Percentiles rank a stretch among this genome's conserved stretches.
These are phyloP conservation scores for Porites lobata DNA, from an alignment of 92 coral and sea anemone species.

Conservation along the genomic window DNA sequence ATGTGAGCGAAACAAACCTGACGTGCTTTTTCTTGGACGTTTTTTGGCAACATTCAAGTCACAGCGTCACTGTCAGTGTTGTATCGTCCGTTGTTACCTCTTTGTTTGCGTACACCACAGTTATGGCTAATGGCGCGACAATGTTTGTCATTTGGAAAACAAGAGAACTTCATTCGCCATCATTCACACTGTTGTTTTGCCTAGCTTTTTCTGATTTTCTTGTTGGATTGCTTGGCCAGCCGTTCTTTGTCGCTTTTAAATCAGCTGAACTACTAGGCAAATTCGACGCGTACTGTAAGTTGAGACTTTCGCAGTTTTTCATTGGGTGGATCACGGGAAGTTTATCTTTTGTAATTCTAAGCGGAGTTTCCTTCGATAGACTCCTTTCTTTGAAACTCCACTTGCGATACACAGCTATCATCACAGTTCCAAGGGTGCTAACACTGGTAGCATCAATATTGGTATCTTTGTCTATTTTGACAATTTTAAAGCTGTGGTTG, in stretches of 20 bases:
- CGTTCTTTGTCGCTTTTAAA: slow-evolving; percentile 54
- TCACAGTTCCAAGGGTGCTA: slow-evolving; percentile 33
- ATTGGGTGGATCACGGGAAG: slow-evolving; percentile 54
- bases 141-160: not conserved
- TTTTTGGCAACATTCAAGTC: not conserved
- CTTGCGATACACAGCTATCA: slow-evolving; percentile 42
- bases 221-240: slow-evolving; percentile 44
- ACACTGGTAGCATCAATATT: not conserved
- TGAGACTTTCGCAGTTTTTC: slow-evolving; percentile 32
- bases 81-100: not conserved
- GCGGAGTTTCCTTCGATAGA: slow-evolving; percentile 41
- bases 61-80: not conserved
- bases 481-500: slow-evolving; percentile 18
- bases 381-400: slow-evolving; percentile 59
- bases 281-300: slow-evolving; percentile 20
- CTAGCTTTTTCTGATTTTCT: slow-evolving; percentile 34
- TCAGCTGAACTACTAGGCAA: slow-evolving; percentile 12
- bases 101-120: not conserved
- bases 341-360: slow-evolving; percentile 42
- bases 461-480: not conserved
- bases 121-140: not conserved
- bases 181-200: slow-evolving; percentile 20
- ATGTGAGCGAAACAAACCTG: not conserved
- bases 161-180: slow-evolving; percentile 2
- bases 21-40: slow-evolving; percentile 10